phyloP scores from a whole-genome alignment of 2,888 invertebrate species.

The Copidosoma aretas region DNA sequence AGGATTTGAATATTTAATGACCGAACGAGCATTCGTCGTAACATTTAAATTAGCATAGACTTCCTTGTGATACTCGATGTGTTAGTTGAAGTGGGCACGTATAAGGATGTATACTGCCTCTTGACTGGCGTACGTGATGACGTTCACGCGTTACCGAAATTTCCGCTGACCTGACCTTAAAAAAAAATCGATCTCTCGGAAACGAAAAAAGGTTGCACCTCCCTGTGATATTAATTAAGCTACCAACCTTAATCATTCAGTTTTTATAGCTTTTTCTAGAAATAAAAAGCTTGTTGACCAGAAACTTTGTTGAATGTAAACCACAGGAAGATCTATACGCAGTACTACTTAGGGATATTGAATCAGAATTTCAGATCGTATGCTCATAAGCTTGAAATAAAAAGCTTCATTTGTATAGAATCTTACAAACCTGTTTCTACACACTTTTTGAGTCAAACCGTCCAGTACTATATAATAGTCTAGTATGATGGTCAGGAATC shows the following conservation, averaged over 20 bases:
- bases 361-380: too few relatives aligned
- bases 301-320: background rate
- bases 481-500: conserved; percentile 10
- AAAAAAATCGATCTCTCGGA: background rate
- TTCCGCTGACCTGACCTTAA: background rate
- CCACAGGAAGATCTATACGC: too few relatives aligned
- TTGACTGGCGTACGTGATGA: conserved; percentile 24
- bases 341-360: too few relatives aligned
- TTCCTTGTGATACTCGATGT: too few relatives aligned
- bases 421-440: conserved; percentile 24
- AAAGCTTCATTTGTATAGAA: too few relatives aligned
- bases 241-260: background rate
- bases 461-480: too few relatives aligned
- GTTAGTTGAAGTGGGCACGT: background rate
- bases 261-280: background rate
- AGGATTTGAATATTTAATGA: conserved; percentile 22
- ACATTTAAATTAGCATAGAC: too few relatives aligned
- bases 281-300: background rate
- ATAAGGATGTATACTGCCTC: too few relatives aligned
- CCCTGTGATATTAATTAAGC: too few relatives aligned
- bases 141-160: conserved; percentile 18
- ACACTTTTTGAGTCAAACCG: background rate
- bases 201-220: background rate
- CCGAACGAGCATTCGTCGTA: background rate
- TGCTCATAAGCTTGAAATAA: too few relatives aligned